Evolutionary conservation across 2,888 invertebrate species (phyloP), one percentile per base, ranked within the genome.

Genomic region (Dexiosoma caninum): DNA sequence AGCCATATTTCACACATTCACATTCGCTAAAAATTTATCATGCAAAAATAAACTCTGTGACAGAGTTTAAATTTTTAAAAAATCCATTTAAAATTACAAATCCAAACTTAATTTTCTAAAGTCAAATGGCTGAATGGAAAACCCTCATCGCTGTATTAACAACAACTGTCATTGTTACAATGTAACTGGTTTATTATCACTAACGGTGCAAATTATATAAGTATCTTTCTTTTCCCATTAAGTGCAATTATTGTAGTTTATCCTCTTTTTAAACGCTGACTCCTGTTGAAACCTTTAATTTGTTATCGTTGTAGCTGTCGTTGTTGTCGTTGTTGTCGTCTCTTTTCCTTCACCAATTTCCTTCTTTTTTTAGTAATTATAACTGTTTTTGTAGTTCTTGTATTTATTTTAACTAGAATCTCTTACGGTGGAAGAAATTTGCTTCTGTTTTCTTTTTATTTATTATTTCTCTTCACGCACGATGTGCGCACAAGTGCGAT

Each of bases 401-500:
- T 30, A 30, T 19, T 62, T 44, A 0, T 10, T 23, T 46, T 37
- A n/a, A 59, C 12, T 51, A 60, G 40, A 60, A 49, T 51, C 49
- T 14, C 30, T 21, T 21, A 21, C 42, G 49, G 49, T 10, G 49
- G 16, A 66, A 74, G 21, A 14, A 53, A 64, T 64, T 62, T 35
- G 10, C 35, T 60, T 35, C 30, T 40, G 55, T 60, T 64, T 30
- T 27, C 67, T 66, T 71, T 59, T 37, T 1, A 9, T 37, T 6
- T 21, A n/a, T 57, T 53, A 27, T 30, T 57, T 30, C 21, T 14
- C 37, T 44, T n/a, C 30, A 21, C 32, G 51, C 23, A 57, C 57
- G 14, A 14, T 30, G 32, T 37, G 2, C 40, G 12, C 46, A 19
- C 9, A 2, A 10, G 35, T 35, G 35, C 9, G 2, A 27, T 3